phyloP scores from a whole-genome alignment of 2,113 vertebrate species.

The Marcusenius ussheri region DNA sequence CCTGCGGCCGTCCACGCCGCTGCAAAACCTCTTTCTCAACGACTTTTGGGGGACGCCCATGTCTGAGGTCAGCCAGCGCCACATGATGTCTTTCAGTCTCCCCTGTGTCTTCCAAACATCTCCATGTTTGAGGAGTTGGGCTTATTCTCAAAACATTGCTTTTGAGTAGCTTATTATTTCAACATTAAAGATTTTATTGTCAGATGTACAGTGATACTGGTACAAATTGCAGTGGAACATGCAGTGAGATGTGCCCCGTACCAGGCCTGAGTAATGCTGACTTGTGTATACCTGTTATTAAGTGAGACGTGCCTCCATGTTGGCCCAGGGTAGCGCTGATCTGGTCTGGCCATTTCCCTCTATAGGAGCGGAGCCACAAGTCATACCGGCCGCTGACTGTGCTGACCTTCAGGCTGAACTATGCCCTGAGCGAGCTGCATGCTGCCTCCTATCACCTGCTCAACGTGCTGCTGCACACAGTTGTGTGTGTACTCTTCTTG shows the following conservation, averaged over 20 bases:
- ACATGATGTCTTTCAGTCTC: not conserved
- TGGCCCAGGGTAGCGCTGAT: not conserved
- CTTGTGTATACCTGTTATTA: not conserved
- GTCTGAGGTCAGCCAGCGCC: conserved; percentile 72
- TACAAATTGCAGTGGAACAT: not conserved
- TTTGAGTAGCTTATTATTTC: not conserved
- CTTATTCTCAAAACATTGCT: not conserved
- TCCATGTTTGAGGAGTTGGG: not conserved
- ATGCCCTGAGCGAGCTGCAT: conserved; percentile 83
- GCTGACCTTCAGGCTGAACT: conserved; percentile 92
- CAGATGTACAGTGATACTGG: not conserved
- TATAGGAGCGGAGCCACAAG: conserved; percentile 93
- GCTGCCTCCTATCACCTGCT: conserved; percentile 89
- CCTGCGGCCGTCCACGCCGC: conserved; percentile 82
- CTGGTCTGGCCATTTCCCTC: conserved; percentile 25
- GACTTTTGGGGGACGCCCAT: conserved; percentile 99
- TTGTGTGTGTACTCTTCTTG: conserved; percentile 84
- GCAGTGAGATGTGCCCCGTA: not conserved
- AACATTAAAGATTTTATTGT: not conserved
- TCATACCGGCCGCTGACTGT: conserved; percentile 93
- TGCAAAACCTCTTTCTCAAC: conserved; percentile 88
- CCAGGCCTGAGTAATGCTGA: not conserved
- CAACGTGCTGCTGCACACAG: conserved; percentile 77
- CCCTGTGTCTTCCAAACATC: not conserved
- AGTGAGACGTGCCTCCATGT: not conserved